Conservation (phyloP, 2,797 vertebrate species). For the Peromyscus eremicus region DNA sequence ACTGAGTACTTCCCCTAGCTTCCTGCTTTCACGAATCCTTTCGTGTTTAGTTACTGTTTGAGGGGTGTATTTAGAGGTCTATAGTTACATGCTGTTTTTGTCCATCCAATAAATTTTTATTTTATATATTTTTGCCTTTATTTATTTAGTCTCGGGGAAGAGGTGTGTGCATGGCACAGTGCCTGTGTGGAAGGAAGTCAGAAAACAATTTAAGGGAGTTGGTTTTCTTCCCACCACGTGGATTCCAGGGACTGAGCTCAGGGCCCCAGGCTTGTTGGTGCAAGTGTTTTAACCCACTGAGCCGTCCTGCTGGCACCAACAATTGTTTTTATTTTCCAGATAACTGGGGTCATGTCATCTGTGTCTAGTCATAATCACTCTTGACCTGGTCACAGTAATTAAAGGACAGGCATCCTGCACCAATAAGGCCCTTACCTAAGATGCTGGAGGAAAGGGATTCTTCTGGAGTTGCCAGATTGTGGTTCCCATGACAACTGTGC, state of each 20-base stretch:
- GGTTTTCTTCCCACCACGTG: neutral
- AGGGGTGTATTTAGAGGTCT: neutral
- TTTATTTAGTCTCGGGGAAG: neutral
- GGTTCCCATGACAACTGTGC: fast-evolving
- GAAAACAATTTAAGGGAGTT: neutral
- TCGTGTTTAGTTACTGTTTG: neutral
- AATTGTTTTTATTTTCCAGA: neutral
- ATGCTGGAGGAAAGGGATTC: neutral
- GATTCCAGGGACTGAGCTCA: neutral
- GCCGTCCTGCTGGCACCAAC: neutral
- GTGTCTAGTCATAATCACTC: neutral
- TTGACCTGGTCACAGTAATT: neutral
- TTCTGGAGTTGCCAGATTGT: neutral
- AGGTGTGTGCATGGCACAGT: neutral
- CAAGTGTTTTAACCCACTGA: neutral
- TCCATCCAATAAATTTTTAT: neutral
- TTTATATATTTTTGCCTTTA: neutral
- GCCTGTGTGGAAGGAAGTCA: neutral
- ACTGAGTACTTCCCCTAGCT: neutral
- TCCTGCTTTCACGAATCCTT: neutral
- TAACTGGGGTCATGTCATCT: neutral
- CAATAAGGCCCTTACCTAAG: neutral
- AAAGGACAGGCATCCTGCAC: neutral
- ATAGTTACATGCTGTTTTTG: neutral
- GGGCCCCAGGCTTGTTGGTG: neutral